Evolutionary conservation across 2,113 vertebrate species (phyloP), one percentile per base, ranked within the genome.

Genomic region (Marmota monax): DNA sequence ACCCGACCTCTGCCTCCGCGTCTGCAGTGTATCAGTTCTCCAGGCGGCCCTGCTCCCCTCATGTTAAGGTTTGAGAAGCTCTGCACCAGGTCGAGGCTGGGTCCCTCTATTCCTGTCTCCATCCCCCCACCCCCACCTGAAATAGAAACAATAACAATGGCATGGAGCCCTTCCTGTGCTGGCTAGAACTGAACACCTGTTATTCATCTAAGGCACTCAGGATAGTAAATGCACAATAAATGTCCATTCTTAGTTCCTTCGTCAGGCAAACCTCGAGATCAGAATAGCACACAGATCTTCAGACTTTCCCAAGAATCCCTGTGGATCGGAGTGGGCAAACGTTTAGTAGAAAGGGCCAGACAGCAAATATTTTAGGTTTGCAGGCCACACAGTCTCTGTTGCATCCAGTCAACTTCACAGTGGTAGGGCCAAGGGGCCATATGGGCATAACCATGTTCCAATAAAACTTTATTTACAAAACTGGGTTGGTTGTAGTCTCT

Each of bases 391-490:
- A 76, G 67, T 83, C 69, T 88, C 53, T 14, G 67, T 25, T 18
- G 13, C 53, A 20, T 51, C 48, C 65, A 51, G 58, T 69, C 61
- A 32, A 1, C 83, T 56, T 29, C n/a, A 45, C 72, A 32, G 48
- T 74, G 17, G 29, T 32, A 5, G 37, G 13, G 72, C 32, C 42
- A 90, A 69, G 67, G 53, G 79, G 88, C 79, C 84, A 69, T 92
- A 61, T 87, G 88, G 82, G 7, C 84, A 7, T 29, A 29, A 79
- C 79, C 7, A 25, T 74, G 63, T 63, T 94, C 93, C 88, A 90
- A 79, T 92, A 95, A 97, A 97, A 90, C 91, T 96, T 97, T 96
- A 95, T 95, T 95, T 95, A 97, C 39, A 92, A 94, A 92, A 84
- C 69, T 83, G 20, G 48, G 56, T n/a, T 25, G 86, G n/a, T 70